Base-by-base conservation (phyloP, 2,113 vertebrate genomes). In the Limnothrissa miodon region DNA sequence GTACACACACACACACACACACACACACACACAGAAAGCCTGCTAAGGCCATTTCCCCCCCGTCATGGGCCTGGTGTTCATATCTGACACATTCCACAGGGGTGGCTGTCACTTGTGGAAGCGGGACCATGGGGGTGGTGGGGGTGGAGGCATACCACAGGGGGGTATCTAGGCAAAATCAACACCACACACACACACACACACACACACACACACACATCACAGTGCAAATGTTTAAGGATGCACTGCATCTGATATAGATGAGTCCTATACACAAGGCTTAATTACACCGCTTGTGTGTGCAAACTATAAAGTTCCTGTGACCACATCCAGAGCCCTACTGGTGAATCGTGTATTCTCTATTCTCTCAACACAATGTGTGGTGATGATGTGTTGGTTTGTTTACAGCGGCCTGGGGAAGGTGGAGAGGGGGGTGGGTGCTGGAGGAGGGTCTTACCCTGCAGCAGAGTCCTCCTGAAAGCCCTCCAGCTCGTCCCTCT, bases 401-500 rank as follows among this genome's bases (percentile, higher is more conserved):
- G 46, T 39, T 45, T 51, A 36, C 36, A 19, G 25, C 56, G 46
- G 48, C 23, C 56, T 1, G 21, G 29, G 33, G 45, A 46, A 36
- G 36, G 45, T 3, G 46, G n/a, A 45, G 39, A 29, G 46, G 85
- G 44, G 70, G 74, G 13, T n/a, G 44, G 46, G 33, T 82, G 10
- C 44, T 39, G 5, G n/a, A 78, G 39, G 70, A 81, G 78, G 33
- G 25, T 85, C 96, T 96, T 93, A 99, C 98, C 96, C 96, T 78
- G 82, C 80, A 39, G 89, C 89, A 88, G 96, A 91, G 2, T 97
- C 96, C 45, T 96, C 96, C 88, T 97, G 96, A 91, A 99, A 99
- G 13, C 96, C 97, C 91, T 99, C 97, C 89, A 99, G 85, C 84
- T 99, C 97, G 62, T 99, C 97, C 86, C 94, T 94, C 80, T 99